Conservation (phyloP, 2,113 vertebrate genomes). For the Gymnarchus niloticus region DNA sequence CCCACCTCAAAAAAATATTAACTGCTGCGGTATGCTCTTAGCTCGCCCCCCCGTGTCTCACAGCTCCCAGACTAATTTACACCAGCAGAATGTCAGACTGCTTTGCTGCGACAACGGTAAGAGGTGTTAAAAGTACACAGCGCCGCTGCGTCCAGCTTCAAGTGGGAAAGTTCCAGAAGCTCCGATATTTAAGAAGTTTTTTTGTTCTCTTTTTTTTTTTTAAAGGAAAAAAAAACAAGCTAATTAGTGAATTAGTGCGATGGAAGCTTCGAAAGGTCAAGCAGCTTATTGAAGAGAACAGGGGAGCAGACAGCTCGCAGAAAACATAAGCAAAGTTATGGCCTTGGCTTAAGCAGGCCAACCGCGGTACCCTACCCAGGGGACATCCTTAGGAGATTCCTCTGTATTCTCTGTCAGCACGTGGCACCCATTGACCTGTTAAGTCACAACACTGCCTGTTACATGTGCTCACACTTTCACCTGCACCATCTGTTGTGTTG, state of each 20-base stretch:
- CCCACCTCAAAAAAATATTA: slow-evolving; percentile 11
- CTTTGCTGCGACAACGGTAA: slow-evolving; percentile 21
- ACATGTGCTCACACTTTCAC: not conserved
- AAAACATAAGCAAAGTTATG: slow-evolving; percentile 23
- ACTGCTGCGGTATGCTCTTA: no score
- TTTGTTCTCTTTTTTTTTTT: not conserved
- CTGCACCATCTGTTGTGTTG: no score
- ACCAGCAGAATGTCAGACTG: slow-evolving; percentile 44
- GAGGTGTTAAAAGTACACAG: slow-evolving; percentile 15
- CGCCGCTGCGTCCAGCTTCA: not conserved
- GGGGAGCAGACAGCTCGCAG: not conserved
- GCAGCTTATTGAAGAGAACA: slow-evolving; percentile 24
- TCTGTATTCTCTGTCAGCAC: slow-evolving; percentile 64
- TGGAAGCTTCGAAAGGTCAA: slow-evolving; percentile 13
- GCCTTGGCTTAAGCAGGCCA: slow-evolving; percentile 10
- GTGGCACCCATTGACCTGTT: slow-evolving; percentile 83
- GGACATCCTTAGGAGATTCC: slow-evolving; percentile 62
- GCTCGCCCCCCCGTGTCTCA: not conserved
- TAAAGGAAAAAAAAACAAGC: slow-evolving; percentile 14
- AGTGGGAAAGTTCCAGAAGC: not conserved
- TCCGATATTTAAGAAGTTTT: not conserved
- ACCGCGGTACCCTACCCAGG: slow-evolving; percentile 77
- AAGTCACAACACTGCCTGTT: slow-evolving; percentile 53
- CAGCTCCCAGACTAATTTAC: slow-evolving; percentile 52
- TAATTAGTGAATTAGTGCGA: slow-evolving; percentile 49